Conservation (phyloP, 2,797 vertebrate species). For the Anguilla obscura region DNA sequence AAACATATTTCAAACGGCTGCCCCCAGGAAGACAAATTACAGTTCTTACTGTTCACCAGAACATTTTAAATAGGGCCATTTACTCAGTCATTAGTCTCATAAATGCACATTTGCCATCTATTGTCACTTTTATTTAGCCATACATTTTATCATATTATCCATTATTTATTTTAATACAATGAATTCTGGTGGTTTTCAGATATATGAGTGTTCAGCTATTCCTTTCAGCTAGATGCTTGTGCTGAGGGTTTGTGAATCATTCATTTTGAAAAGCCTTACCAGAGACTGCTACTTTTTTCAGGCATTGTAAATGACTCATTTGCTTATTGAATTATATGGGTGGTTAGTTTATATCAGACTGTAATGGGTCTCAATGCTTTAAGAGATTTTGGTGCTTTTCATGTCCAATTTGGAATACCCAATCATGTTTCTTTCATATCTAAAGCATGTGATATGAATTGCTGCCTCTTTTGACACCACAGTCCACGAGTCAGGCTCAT, state of each 20-base stretch:
- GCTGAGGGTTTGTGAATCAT: neutral
- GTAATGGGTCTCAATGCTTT: neutral
- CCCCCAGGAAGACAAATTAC: neutral
- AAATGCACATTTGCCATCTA: neutral
- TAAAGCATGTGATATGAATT: neutral
- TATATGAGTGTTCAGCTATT: neutral
- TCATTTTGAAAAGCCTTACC: neutral
- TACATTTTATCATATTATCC: neutral
- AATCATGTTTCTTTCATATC: neutral
- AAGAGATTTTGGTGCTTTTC: neutral
- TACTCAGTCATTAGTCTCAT: neutral
- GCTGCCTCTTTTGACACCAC: neutral
- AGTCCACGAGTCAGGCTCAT: neutral
- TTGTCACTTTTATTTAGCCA: neutral
- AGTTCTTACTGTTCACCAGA: neutral
- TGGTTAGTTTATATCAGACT: neutral
- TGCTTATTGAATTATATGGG: neutral
- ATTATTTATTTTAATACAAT: neutral
- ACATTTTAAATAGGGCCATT: neutral
- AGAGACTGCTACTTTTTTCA: neutral
- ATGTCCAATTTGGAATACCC: neutral
- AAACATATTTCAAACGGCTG: neutral
- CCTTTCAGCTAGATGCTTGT: neutral
- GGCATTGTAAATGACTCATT: neutral
- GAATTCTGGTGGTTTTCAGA: neutral